Evolutionary conservation across 2,888 invertebrate genomes (phyloP), one percentile per base, ranked within the genome.

Genomic region (Himalopsyche japonica): DNA sequence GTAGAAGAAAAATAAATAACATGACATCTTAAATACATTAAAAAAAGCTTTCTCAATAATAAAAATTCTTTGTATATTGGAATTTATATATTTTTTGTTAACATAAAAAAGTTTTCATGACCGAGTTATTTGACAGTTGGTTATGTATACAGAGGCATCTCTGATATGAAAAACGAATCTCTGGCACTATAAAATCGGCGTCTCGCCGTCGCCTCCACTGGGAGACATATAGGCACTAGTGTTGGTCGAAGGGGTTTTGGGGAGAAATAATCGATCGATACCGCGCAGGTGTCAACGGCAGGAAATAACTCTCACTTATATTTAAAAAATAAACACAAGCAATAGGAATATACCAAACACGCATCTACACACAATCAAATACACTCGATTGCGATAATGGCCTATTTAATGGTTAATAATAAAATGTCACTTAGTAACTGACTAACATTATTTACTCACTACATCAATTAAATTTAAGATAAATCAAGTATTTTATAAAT

Each of bases 211-310:
- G 84, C 86, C 82, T 57, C 32, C 27, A 70, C 79, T 24, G 76
- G 32, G 78, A 76, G 77, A 20, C 37, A 49, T 47, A 80, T 64
- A 80, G 64, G 79, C 32, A 80, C 20, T 43, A 80, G 20, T 47
- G 84, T 64, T 30, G 70, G 70, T 12, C 70, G 27, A 70, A 30
- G 30, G 64, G 80, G 76, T n/a, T 70, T n/a, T 24, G 7, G 24
- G 80, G 82, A 15, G 47, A 30, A 32, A 82, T 32, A 57, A 49
- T 43, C 84, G 86, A 86, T 86, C 86, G 86, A 86, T 85, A 85
- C 70, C 64, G 24, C 80, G 43, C 84, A 70, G 82, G 49, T 84
- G 86, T 64, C 82, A 82, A 76, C 79, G 30, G 47, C 80, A 83
- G 30, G 32, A 57, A 80, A 80, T 47, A 43, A 48, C 77, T 12